These are phyloP conservation scores for Cynopterus sphinx DNA, from an alignment of 2,797 vertebrate genomes.

Conservation along the genomic window DNA sequence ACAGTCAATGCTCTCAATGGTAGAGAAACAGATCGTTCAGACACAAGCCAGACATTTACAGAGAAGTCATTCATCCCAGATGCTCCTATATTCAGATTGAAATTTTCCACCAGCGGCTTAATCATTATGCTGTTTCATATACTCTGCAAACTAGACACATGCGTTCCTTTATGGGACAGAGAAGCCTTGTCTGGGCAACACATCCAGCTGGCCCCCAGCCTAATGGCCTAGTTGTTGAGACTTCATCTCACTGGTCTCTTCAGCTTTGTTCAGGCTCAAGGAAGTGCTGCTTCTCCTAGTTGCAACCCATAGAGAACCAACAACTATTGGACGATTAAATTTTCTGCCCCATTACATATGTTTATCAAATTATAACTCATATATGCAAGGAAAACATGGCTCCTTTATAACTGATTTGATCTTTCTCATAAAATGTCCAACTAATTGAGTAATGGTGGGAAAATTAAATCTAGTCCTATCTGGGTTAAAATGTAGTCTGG, in stretches of 20 bases:
- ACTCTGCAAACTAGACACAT: slow-evolving; percentile 65
- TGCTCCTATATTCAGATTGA: slow-evolving; percentile 64
- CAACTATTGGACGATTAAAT: slow-evolving; percentile 10
- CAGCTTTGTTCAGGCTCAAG: slow-evolving; percentile 37
- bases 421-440: not conserved
- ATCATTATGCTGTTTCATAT: slow-evolving; percentile 58
- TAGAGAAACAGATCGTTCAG: slow-evolving; percentile 67
- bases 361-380: slow-evolving; percentile 50
- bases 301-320: slow-evolving; percentile 34
- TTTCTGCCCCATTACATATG: slow-evolving; percentile 28
- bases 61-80: slow-evolving; percentile 64
- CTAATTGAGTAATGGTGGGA: slow-evolving; percentile 15
- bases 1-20: slow-evolving; percentile 43
- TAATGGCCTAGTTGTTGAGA: slow-evolving; percentile 37
- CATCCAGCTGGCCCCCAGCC: slow-evolving; percentile 56
- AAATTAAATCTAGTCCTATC: slow-evolving; percentile 47
- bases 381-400: slow-evolving; percentile 5
- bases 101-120: slow-evolving; percentile 69
- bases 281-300: slow-evolving; percentile 9
- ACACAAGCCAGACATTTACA: slow-evolving; percentile 66
- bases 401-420: slow-evolving; percentile 32
- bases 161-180: slow-evolving; percentile 63
- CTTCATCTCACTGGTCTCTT: slow-evolving; percentile 15
- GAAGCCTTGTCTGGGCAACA: slow-evolving; percentile 59
- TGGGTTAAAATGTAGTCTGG: slow-evolving; percentile 23